Percentiles rank a stretch among this genome's conserved stretches.
Evolutionary conservation across 2,797 vertebrate genomes (phyloP).

Genomic region (Huso huso): DNA sequence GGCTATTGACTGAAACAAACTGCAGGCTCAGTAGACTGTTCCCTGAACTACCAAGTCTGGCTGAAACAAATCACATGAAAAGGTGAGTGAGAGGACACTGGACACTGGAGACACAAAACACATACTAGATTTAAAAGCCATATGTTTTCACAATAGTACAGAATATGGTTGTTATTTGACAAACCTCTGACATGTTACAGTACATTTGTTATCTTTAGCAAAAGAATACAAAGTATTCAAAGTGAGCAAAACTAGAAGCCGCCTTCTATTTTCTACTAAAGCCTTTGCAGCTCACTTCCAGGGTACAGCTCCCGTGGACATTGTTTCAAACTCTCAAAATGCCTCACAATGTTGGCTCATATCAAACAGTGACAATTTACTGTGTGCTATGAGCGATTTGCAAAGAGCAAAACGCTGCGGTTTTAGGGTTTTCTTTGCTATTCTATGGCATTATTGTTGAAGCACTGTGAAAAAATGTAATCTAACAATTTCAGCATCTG

Average conservation of each 20-base stretch:
- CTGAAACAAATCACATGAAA: slow-evolving; percentile 6
- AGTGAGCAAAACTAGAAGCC: slow-evolving; percentile 33
- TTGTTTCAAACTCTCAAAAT: slow-evolving; percentile 4
- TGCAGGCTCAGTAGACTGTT: slow-evolving; percentile 34
- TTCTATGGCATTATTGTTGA: slow-evolving; percentile 9
- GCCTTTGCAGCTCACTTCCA: slow-evolving; percentile 28
- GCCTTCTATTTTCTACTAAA: slow-evolving; percentile 23
- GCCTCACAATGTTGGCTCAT: no score
- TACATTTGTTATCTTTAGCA: slow-evolving; percentile 34
- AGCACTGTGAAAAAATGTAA: background rate
- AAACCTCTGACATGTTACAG: slow-evolving; percentile 40
- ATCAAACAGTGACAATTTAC: slow-evolving; percentile 8
- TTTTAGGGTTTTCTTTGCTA: slow-evolving; percentile 11
- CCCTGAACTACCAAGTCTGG: slow-evolving; percentile 20
- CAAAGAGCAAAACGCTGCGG: slow-evolving; percentile 22
- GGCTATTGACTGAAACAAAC: slow-evolving; percentile 28
- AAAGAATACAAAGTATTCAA: slow-evolving; percentile 22
- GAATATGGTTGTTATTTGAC: slow-evolving; percentile 24
- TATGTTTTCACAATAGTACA: slow-evolving; percentile 31
- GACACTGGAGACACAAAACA: slow-evolving; percentile 20
- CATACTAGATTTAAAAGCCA: slow-evolving; percentile 42
- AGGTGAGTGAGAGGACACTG: slow-evolving; percentile 25
- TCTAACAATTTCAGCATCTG: slow-evolving; percentile 16
- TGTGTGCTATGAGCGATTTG: slow-evolving; percentile 6
- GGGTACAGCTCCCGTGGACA: slow-evolving; percentile 12